Base-by-base conservation (phyloP, 2,113 vertebrate species). In the Sylvia atricapilla region DNA sequence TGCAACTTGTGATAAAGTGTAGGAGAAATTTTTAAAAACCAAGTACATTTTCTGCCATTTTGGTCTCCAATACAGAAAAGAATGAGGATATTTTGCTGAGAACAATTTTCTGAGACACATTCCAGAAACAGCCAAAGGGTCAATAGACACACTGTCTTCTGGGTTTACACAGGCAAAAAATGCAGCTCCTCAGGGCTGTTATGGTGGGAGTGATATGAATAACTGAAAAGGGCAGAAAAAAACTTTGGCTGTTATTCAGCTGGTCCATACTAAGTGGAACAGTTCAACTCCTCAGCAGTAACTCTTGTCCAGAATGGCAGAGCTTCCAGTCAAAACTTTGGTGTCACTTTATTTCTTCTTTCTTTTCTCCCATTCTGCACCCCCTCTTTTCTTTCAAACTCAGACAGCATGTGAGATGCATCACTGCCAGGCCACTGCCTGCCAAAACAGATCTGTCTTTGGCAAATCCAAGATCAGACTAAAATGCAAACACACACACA, bases 381-480 rank as follows among this genome's bases (percentile, higher is more conserved):
- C 35, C 28, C 28, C 8, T 23, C 28, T 30, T 47, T 58, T 89
- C 77, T 91, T 62, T 55, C n/a, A 33, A 89, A 31, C 44, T 81
- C 84, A 93, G 87, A 91, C 68, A 87, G 60, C 66, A 95, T 95
- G 91, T 75, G 78, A 95, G 94, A 91, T 90, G 91, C 93, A 95
- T 75, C 91, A 63, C 70, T 90, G 95, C 88, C 94, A 97, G 89
- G 86, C 91, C 9, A 53, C 74, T 37, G 75, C 90, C 96, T 96
- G 97, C 97, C 97, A 97, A 95, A 94, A 94, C 9, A 87, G 92
- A 95, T 85, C 96, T 31, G 58, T 79, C 88, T 96, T 95, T 93
- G 92, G 94, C 94, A 96, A 96, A 97, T 56, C 88, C 56, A 88
- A 96, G 81, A 90, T 72, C 94, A 89, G 87, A 62, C 64, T 80